Evolutionary conservation across 1,140 invertebrate species (phyloP), one percentile per base, ranked within the genome.

Genomic region (Melanaphis sacchari): DNA sequence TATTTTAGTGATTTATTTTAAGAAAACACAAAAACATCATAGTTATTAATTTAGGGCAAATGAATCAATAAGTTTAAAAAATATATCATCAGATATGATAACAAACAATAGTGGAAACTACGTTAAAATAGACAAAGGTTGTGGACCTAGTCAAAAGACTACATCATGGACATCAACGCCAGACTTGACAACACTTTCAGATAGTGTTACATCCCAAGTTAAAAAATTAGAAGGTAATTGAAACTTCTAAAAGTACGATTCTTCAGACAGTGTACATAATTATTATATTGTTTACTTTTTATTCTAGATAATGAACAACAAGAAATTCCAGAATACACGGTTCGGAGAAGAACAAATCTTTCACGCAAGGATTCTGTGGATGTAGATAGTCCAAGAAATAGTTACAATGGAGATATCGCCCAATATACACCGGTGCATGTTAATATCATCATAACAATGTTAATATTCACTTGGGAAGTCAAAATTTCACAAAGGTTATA

Each of bases 91-190:
- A 82, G 15, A 92, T 22, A 49, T 82, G 26, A 46, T 31, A 9
- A 84, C 31, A 24, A 46, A 21, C 22, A 85, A 49, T 54, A 21
- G 36, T 93, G 24, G 54, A 84, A 52, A 93, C 18, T 11, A 93
- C 40, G 18, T 52, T 52, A 93, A 93, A 85, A 5, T 54, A 54
- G 76, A 93, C 24, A 85, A 85, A 84, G 54, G 43, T 49, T 40
- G 46, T 93, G 81, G 91, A n/a, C 26, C 81, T 24, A 54, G 24
- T 85, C 3, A 81, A 84, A 93, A 93, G 31, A 40, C 94, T 52
- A 94, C 96, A 93, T 96, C 97, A 93, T 97, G 97, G 97, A 97
- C 96, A 94, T 97, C 97, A 93, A 97, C 97, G 94, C 97, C 97
- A 94, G 97, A 97, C 95, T 95, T 97, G 94, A 96, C 96, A 81